Evolutionary conservation across 2,888 invertebrate genomes (phyloP), one percentile per base, ranked within the genome.

Genomic region (Lucinisca nassula): DNA sequence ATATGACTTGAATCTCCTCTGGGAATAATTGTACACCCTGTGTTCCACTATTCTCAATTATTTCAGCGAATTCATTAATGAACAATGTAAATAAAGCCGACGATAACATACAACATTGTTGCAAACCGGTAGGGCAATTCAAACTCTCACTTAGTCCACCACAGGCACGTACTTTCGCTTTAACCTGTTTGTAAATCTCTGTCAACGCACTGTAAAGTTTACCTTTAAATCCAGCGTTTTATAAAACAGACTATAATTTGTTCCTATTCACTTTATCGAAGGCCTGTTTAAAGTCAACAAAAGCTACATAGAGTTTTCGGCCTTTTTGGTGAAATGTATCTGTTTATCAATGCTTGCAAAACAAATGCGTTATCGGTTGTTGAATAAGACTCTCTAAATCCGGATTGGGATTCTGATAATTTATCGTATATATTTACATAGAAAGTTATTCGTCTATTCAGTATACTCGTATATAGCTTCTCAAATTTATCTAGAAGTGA

Each of bases 101-200:
- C 45, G 78, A 81, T 14, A 80, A 70, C 3, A 51, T 79, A 61
- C 72, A 82, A 55, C 83, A 45, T 72, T 87, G 72, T 37, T 70
- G 70, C 67, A 72, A 32, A 37, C 83, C 79, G 0, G 8, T 45
- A 8, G 17, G 17, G 17, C 45, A 45, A 12, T 17, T 45, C 10
- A 45, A 45, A 17, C 10, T 12, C 10, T 45, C 45, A 45, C 45
- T 45, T 12, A 45, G 8, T 45, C 45, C 45, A 45, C 45, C 45
- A 45, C 17, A 12, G 8, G 45, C 8, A 8, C 45, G 8, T 17
- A 45, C 45, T 45, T 45, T 8, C 10, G 45, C 45, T 17, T 45
- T 45, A 12, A 45, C 45, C 8, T 45, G 45, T 45, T 45, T 45
- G 17, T 45, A 45, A 45, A 45, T 45, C 17, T 45, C 17, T 8